Conservation (phyloP, 2,797 vertebrate genomes). For the Antennarius maculatus region DNA sequence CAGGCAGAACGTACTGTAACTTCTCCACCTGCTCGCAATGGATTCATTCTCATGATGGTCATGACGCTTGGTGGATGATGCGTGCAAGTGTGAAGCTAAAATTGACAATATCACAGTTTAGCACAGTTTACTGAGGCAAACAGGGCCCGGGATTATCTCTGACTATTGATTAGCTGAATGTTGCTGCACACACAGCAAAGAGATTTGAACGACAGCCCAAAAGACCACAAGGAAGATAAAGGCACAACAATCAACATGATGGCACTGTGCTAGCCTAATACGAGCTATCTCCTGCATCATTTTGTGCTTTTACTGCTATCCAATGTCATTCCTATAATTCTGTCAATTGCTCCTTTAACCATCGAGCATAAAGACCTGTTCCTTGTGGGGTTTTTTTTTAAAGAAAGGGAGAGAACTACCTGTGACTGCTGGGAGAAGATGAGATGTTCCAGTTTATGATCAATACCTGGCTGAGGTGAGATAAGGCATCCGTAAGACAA, state of each 20-base stretch:
- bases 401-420: constrained; percentile 18
- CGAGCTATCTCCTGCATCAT: constrained; percentile 37
- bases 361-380: constrained; percentile 14
- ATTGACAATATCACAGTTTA: constrained; percentile 48
- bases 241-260: constrained; percentile 42
- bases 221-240: constrained; percentile 33
- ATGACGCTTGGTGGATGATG: constrained; percentile 13
- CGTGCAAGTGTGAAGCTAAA: constrained; percentile 39
- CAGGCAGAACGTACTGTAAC: constrained; percentile 27
- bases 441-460: constrained; percentile 22
- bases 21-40: constrained; percentile 41
- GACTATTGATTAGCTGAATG: constrained; percentile 39
- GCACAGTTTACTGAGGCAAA: constrained; percentile 44
- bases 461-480: constrained; percentile 33
- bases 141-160: constrained; percentile 32
- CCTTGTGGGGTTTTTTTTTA: background rate
- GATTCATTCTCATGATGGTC: constrained; percentile 34
- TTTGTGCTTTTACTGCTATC: constrained; percentile 33
- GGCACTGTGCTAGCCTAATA: constrained; percentile 32
- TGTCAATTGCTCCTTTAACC: constrained; percentile 15
- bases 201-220: constrained; percentile 31
- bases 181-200: background rate
- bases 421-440: constrained; percentile 17
- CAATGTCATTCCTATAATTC: constrained; percentile 46
- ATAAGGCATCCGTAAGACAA: constrained; percentile 19